Base-by-base conservation (phyloP, 2,888 invertebrate genomes). In the Chesias legatella region DNA sequence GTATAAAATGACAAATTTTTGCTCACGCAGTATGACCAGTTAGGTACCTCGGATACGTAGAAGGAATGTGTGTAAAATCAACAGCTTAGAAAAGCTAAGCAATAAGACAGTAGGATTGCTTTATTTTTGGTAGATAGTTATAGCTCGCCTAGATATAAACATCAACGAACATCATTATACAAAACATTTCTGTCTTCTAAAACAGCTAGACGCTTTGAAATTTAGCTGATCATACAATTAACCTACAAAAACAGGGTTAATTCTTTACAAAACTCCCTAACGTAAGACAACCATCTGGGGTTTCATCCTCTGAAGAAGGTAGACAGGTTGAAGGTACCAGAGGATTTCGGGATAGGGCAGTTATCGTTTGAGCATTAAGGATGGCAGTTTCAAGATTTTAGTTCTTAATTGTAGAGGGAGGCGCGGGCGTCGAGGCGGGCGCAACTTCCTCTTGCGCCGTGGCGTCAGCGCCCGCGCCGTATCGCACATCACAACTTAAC, bases 401-500 rank as follows among this genome's bases (percentile, higher is more conserved):
- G 40, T 76, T 76, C 85, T 85, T 85, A 86, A 74, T 56, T 71
- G 79, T 85, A 84, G 63, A 82, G 80, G 83, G 79, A 65, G 79
- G 82, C 77, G 76, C 78, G 82, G 77, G 76, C 73, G 78, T 54
- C 76, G 73, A 80, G 73, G 83, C 80, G 58, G 71, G 77, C 81
- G 73, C 84, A 79, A 79, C 79, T 77, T 50, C 79, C 52, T 39
- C 31, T 40, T 23, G 53, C 77, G 72, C 65, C 82, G 78, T 79
- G 74, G 80, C 85, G 66, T 79, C 82, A 71, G 56, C 79, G 72
- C 73, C 77, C 80, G 75, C 77, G 75, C 83, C 80, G 46, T 59
- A 66, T 84, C 83, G 83, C 88, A 85, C 81, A 88, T 89, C 89
- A 89, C 88, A 91, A 91, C 90, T 91, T 91, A 91, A 91, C 89